Percentiles rank a stretch among this genome's conserved stretches.
These are phyloP conservation scores for Monoplex corrugatus DNA, from an alignment of 2,888 invertebrate genomes.

Conservation along the genomic window DNA sequence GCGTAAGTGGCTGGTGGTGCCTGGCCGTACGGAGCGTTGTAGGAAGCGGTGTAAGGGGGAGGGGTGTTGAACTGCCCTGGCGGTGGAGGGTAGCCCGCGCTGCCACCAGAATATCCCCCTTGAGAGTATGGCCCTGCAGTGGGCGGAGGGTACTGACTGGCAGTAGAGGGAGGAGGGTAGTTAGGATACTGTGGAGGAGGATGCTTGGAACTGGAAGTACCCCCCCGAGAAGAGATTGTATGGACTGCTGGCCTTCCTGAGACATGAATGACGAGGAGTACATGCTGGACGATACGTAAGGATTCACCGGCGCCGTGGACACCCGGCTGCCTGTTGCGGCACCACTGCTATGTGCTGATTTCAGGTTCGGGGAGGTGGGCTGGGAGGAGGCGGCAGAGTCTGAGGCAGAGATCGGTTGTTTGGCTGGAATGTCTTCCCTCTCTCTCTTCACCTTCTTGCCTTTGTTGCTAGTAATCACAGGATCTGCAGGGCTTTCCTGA, in stretches of 20 bases:
- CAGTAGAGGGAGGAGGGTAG: constrained; percentile 56
- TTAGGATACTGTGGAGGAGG: constrained; percentile 55
- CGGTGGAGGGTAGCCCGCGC: constrained; percentile 39
- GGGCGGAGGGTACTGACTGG: constrained; percentile 44
- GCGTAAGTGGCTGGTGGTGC: constrained; percentile 46
- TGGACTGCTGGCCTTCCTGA: constrained; percentile 77
- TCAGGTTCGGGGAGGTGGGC: constrained; percentile 37
- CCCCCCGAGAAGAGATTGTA: constrained; percentile 77
- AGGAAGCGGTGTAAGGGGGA: constrained; percentile 56
- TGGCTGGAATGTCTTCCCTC: constrained; percentile 11
- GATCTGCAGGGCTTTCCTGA: constrained; percentile 42
- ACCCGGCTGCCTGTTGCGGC: constrained; percentile 39
- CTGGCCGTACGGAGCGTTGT: constrained; percentile 53
- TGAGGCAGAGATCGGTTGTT: constrained; percentile 18
- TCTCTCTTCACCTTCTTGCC: constrained; percentile 42
- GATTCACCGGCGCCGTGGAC: constrained; percentile 68
- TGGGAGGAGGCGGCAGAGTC: constrained; percentile 42
- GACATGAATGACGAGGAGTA: constrained; percentile 79
- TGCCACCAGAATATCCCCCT: constrained; percentile 11
- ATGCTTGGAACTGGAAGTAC: constrained; percentile 56
- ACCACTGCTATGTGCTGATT: constrained; percentile 41
- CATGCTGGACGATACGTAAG: constrained; percentile 77
- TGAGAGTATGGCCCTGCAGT: constrained; percentile 43
- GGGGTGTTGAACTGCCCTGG: constrained; percentile 57
- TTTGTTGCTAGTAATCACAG: neutral